Evolutionary conservation across 2,888 invertebrate genomes (phyloP).

Genomic region (Eilema griseolum): DNA sequence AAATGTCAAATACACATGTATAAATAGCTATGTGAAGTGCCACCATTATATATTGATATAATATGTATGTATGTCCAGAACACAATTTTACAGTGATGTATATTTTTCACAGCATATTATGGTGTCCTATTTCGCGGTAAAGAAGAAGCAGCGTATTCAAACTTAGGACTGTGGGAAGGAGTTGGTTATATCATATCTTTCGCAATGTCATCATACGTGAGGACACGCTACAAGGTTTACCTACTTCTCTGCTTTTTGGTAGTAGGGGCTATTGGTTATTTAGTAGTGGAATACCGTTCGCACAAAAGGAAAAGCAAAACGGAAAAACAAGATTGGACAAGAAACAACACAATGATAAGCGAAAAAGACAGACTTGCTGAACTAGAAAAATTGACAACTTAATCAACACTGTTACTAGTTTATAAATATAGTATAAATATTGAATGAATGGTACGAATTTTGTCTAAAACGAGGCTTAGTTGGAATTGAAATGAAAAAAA

Average conservation of each 20-base stretch:
- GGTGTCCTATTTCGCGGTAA: constrained; percentile 88
- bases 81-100: neutral
- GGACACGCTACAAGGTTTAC: constrained; percentile 85
- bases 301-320: constrained; percentile 55
- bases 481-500: too few species aligned
- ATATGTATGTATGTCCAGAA: neutral
- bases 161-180: constrained; percentile 90
- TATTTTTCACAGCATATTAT: constrained; percentile 83
- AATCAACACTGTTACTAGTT: neutral
- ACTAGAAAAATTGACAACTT: neutral
- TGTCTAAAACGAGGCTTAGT: too few species aligned
- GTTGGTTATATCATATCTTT: constrained; percentile 89
- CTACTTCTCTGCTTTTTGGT: constrained; percentile 80
- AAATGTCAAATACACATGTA: too few species aligned
- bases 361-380: neutral
- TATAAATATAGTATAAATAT: neutral
- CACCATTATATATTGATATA: too few species aligned
- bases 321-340: constrained; percentile 38
- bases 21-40: too few species aligned
- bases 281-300: constrained; percentile 72
- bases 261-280: constrained; percentile 85
- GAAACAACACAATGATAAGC: neutral
- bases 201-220: constrained; percentile 83
- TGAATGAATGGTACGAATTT: too few species aligned
- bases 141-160: constrained; percentile 90